phyloP scores from a whole-genome alignment of 1,140 invertebrate genomes.

The Phortica variegata region DNA sequence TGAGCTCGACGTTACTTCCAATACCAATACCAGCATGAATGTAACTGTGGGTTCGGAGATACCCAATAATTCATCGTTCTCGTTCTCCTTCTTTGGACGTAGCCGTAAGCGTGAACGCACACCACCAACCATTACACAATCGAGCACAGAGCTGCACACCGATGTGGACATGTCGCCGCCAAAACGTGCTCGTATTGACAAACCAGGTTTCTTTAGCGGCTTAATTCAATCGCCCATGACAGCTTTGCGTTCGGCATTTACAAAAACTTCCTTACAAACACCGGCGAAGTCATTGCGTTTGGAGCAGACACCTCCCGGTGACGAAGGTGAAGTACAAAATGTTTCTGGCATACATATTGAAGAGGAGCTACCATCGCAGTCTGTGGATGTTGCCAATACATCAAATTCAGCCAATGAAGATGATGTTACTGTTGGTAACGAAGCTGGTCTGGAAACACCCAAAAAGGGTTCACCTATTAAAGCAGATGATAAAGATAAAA shows the following conservation, averaged over 20 bases:
- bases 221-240: constrained; percentile 40
- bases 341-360: constrained; percentile 38
- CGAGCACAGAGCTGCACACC: constrained; percentile 35
- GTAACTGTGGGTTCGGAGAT: constrained; percentile 50
- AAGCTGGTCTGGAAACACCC: constrained; percentile 31
- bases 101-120: constrained; percentile 47
- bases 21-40: constrained; percentile 48
- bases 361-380: constrained; percentile 23
- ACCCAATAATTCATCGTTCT: constrained; percentile 46
- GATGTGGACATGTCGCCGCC: constrained; percentile 47
- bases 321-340: constrained; percentile 40
- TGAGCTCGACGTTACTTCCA: constrained; percentile 38
- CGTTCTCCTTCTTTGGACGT: constrained; percentile 43
- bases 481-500: constrained; percentile 10
- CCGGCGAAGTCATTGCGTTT: constrained; percentile 25
- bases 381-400: constrained; percentile 14
- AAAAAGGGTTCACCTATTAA: constrained; percentile 23
- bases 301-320: constrained; percentile 20
- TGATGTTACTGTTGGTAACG: constrained; percentile 29
- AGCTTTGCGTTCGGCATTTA: constrained; percentile 40
- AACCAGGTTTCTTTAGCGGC: constrained; percentile 30
- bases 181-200: constrained; percentile 44
- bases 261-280: constrained; percentile 32
- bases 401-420: constrained; percentile 14
- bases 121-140: constrained; percentile 31